Conservation (phyloP, 2,113 vertebrate species). For the Galemys pyrenaicus region DNA sequence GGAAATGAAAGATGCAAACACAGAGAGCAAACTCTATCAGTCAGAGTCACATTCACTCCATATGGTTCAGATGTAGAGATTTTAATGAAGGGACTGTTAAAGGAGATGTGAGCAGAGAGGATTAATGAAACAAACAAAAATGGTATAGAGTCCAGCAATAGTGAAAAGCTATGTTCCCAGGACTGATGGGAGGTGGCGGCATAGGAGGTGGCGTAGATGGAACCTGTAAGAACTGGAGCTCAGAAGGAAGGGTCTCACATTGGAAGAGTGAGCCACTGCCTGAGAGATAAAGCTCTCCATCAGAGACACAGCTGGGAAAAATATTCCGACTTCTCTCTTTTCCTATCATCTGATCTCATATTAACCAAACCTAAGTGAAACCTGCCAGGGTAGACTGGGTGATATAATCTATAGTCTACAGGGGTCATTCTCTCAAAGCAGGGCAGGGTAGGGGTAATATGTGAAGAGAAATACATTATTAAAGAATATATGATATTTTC, state of each 20-base stretch:
- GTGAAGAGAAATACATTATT: slow-evolving; percentile 28
- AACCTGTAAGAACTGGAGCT: not conserved
- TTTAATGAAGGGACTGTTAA: not conserved
- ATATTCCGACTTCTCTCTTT: not conserved
- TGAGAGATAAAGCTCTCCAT: not conserved
- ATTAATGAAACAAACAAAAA: not conserved
- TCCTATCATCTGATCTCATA: not conserved
- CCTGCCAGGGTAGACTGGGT: not conserved
- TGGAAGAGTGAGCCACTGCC: not conserved
- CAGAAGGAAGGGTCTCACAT: not conserved
- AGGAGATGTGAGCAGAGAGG: not conserved
- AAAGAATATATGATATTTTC: slow-evolving; percentile 62
- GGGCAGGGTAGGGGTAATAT: not conserved
- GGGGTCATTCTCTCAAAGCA: not conserved
- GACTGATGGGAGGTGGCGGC: not conserved
- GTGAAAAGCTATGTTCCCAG: not conserved
- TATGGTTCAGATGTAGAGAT: not conserved
- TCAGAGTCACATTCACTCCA: not conserved
- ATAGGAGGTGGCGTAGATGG: not conserved
- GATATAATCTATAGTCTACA: not conserved
- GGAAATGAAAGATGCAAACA: not conserved
- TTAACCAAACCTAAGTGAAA: not conserved
- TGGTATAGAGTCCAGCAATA: not conserved
- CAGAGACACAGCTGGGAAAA: not conserved
- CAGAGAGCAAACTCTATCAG: not conserved